Evolutionary conservation across 2,888 invertebrate species (phyloP).

Genomic region (Nemotelus nigrinus): DNA sequence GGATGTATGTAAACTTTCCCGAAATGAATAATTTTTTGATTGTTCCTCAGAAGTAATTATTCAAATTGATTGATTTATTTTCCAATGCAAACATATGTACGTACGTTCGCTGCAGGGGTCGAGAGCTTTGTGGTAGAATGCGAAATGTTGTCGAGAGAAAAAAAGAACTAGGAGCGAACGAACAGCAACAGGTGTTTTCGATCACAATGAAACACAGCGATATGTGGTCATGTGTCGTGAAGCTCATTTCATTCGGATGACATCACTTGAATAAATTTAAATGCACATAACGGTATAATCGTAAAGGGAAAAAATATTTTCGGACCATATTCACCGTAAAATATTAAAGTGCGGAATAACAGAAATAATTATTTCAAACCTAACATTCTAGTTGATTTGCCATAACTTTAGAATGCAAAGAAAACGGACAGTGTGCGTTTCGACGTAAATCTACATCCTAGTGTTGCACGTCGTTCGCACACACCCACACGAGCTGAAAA

Average conservation of each 20-base stretch:
- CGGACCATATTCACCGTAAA: not conserved
- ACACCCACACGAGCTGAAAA: constrained; percentile 31
- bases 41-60: too few relatives aligned
- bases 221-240: constrained; percentile 8
- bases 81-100: too few relatives aligned
- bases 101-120: too few relatives aligned
- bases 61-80: too few relatives aligned
- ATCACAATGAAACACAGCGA: constrained; percentile 27
- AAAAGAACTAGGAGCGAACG: constrained; percentile 13
- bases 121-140: not conserved
- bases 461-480: constrained; percentile 16
- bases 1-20: not conserved
- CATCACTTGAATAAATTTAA: constrained; percentile 25
- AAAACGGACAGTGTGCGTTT: constrained; percentile 45
- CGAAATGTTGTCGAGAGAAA: not conserved
- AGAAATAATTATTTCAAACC: not conserved
- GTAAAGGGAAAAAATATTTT: constrained; percentile 3
- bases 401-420: constrained; percentile 41
- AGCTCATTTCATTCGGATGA: constrained; percentile 8
- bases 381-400: not conserved
- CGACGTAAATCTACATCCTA: constrained; percentile 39
- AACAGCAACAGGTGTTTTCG: constrained; percentile 41
- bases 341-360: not conserved
- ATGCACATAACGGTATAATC: not conserved
- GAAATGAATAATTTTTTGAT: not conserved